Evolutionary conservation across 2,888 invertebrate genomes (phyloP).

Genomic region (Sipha maydis): DNA sequence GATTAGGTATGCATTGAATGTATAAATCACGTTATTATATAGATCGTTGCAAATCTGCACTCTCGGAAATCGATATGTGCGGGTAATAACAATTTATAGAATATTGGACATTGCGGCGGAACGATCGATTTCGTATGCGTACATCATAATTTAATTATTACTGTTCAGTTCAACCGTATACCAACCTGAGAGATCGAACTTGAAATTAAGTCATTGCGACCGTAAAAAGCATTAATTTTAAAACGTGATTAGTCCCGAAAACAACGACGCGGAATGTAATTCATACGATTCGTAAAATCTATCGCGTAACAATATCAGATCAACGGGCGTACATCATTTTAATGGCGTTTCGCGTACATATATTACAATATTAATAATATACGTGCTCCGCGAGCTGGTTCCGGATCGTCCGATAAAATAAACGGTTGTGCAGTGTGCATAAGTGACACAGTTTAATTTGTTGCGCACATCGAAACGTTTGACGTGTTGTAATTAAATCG

Average conservation of each 20-base stretch:
- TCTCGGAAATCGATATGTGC: too few relatives aligned
- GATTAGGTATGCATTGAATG: too few relatives aligned
- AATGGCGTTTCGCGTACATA: background rate
- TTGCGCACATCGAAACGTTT: background rate
- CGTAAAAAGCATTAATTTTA: too few relatives aligned
- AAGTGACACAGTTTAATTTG: constrained; percentile 28
- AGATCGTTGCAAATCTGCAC: too few relatives aligned
- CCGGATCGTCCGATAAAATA: background rate
- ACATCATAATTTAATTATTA: too few relatives aligned
- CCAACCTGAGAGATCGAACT: too few relatives aligned
- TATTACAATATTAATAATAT: background rate
- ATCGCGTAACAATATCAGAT: background rate
- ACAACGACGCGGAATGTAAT: background rate
- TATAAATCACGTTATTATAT: too few relatives aligned
- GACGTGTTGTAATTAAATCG: constrained; percentile 29
- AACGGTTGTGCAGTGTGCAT: background rate
- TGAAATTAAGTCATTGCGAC: background rate
- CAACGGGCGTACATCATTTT: background rate
- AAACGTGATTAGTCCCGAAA: background rate
- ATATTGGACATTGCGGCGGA: too few relatives aligned
- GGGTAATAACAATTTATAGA: too few relatives aligned
- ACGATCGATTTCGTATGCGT: too few relatives aligned
- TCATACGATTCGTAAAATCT: background rate
- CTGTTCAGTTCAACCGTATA: too few relatives aligned
- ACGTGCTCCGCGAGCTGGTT: background rate